These are phyloP conservation scores for Cherax destructor DNA, from an alignment of 1,140 invertebrate genomes.

Conservation along the genomic window DNA sequence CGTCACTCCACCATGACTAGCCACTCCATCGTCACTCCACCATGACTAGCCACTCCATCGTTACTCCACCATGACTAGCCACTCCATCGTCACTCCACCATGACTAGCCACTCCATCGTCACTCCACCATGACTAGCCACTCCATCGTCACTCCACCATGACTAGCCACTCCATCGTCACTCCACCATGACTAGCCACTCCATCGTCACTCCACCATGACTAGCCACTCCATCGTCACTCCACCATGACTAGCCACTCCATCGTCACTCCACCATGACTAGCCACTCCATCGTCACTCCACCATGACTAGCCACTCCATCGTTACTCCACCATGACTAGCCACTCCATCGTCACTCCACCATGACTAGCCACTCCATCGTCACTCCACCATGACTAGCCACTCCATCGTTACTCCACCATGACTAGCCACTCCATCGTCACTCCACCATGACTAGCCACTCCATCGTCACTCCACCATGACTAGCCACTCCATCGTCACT, in stretches of 20 bases:
- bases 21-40: not conserved
- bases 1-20: not conserved
- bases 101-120: not conserved
- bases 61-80: not conserved
- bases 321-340: too few species aligned
- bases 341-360: not conserved
- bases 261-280: not conserved
- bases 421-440: not conserved
- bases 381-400: not conserved
- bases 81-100: not conserved
- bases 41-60: not conserved
- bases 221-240: not conserved
- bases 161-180: not conserved
- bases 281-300: not conserved
- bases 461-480: not conserved
- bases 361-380: not conserved
- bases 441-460: not conserved
- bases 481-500: not conserved
- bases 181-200: not conserved
- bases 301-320: not conserved
- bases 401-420: not conserved
- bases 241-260: too few species aligned
- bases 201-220: not conserved
- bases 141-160: not conserved
- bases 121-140: not conserved